Evolutionary conservation across 1,140 invertebrate genomes (phyloP).

Genomic region (Babylonia areolata): DNA sequence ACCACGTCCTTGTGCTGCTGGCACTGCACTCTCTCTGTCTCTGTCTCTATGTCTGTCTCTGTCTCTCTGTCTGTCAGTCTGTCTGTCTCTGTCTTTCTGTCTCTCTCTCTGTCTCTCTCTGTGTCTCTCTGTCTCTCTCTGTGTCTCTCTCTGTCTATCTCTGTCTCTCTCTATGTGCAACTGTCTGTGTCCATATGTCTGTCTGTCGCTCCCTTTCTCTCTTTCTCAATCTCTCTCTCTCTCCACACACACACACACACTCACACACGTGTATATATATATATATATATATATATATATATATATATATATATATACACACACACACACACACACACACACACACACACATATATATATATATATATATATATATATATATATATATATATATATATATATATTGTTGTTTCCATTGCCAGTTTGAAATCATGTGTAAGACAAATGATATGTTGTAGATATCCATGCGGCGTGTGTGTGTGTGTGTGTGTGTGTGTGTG

Average conservation of each 20-base stretch:
- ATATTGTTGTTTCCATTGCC: too few species aligned
- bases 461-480: too few species aligned
- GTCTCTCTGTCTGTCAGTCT: slow-evolving; percentile 15
- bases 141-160: background rate
- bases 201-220: background rate
- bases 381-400: background rate
- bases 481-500: too few species aligned
- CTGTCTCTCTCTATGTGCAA: background rate
- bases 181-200: background rate
- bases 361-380: background rate
- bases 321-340: too few species aligned
- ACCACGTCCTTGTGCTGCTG: background rate
- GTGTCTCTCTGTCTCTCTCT: background rate
- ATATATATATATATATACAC: too few species aligned
- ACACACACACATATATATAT: too few species aligned
- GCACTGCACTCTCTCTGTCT: slow-evolving; percentile 12
- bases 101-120: slow-evolving; percentile 14
- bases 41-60: background rate
- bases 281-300: too few species aligned
- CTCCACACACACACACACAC: background rate
- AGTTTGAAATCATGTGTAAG: too few species aligned
- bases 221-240: background rate
- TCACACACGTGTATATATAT: too few species aligned
- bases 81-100: background rate
- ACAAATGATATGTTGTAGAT: too few species aligned